Evolutionary conservation across 64 coral and sea anemone genomes (phyloP).

Genomic region (Cladopsammia gracilis): DNA sequence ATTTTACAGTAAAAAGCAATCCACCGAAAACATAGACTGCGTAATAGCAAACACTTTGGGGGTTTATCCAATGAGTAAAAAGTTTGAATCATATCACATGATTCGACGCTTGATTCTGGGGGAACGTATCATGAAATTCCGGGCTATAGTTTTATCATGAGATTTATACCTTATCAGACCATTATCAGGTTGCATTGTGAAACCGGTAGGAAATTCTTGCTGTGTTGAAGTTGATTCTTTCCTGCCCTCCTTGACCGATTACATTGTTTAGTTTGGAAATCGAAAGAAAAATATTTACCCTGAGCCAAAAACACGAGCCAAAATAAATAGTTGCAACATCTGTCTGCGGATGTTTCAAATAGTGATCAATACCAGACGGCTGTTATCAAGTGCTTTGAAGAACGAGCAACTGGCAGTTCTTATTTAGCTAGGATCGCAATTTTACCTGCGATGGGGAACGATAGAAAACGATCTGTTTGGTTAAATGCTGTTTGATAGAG

Average conservation of each 20-base stretch:
- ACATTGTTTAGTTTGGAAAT: conserved; percentile 3
- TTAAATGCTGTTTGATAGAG: background rate
- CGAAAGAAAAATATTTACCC: background rate
- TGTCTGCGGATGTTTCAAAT: background rate
- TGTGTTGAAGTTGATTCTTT: background rate
- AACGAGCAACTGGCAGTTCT: background rate
- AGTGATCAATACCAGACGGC: background rate
- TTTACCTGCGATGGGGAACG: background rate
- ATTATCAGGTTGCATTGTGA: background rate
- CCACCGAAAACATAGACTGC: too few species aligned
- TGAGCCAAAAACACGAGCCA: background rate
- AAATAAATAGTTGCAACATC: conserved; percentile 1
- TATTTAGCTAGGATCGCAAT: background rate
- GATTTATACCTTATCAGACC: background rate
- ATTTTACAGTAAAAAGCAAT: too few species aligned
- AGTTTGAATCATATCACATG: too few species aligned
- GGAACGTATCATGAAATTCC: too few species aligned
- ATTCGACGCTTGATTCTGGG: too few species aligned
- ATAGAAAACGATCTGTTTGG: background rate
- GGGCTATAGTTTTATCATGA: background rate
- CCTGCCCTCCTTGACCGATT: background rate
- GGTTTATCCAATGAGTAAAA: too few species aligned
- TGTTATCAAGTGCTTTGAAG: background rate
- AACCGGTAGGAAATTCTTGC: background rate
- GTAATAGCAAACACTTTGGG: too few species aligned